Base-by-base conservation (phyloP, 2,888 invertebrate species). In the Willowsia nigromaculata region DNA sequence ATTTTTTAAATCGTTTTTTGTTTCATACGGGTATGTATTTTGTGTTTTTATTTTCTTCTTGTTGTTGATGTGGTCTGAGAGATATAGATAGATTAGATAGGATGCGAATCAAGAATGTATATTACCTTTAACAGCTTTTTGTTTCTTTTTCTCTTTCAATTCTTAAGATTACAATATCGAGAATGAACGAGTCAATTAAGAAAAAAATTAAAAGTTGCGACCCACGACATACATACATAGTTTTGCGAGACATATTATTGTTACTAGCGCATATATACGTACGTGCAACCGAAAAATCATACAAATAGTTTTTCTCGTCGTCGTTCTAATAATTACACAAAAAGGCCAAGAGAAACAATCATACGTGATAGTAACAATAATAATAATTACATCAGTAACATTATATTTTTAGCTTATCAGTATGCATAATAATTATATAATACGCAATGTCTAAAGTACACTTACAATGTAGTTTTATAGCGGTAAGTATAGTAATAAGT, bases 31-130 rank as follows among this genome's bases (percentile, higher is more conserved):
- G 47, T 47, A 22, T 22, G 25, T 47, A n/a, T 13, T 27, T 74
- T 74, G 47, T 65, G n/a, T 33, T 47, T 50, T 43, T 43, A 13
- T 43, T 43, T 43, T 43, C 6, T 37, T 37, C 5, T 47, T 50
- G 50, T 50, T 74, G 27, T 27, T 47, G 27, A 74, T 47, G 47
- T 74, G 74, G 74, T 74, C 74, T 74, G 74, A 47, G 15, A 47
- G 25, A n/a, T n/a, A n/a, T n/a, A n/a, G n/a, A n/a, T n/a, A n/a
- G n/a, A n/a, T n/a, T n/a, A n/a, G n/a, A 65, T 65, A 65, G 65
- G 65, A 65, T 65, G 37, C 65, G 65, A 65, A 18, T 65, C 18
- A 65, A 25, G 22, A 25, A 59, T 25, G 7, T 25, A 59, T 25
- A 25, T 22, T 27, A 59, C 25, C 27, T 59, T 59, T 59, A 25